Evolutionary conservation across 2,888 invertebrate genomes (phyloP), one percentile per base, ranked within the genome.

Genomic region (Plutella xylostella): DNA sequence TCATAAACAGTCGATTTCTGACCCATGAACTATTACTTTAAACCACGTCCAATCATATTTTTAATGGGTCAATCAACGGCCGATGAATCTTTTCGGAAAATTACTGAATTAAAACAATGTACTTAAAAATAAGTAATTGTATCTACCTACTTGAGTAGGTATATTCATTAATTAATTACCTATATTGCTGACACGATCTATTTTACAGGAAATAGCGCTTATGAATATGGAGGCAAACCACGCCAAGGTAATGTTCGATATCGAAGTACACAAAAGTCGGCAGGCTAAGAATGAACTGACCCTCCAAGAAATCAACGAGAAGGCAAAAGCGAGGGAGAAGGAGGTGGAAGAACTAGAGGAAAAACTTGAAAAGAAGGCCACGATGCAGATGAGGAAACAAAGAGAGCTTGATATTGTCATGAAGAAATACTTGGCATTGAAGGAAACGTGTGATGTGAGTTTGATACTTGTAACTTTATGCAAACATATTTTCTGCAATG

Each of bases 161-260:
- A n/a, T n/a, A n/a, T n/a, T n/a, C n/a, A n/a, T n/a, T n/a, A n/a
- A n/a, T n/a, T n/a, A n/a, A n/a, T n/a, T n/a, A n/a, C n/a, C n/a
- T n/a, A n/a, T n/a, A n/a, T n/a, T n/a, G n/a, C n/a, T n/a, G 18
- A 19, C n/a, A n/a, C n/a, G n/a, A n/a, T n/a, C n/a, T 22, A 14
- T 39, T 20, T 46, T 54, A 35, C 61, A 87, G 77, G 90, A 90
- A 72, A 73, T 88, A 48, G 55, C 72, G 4, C 55, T 88, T 35
- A 73, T 75, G 47, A 63, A 80, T 44, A 72, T 83, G 53, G 89
- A 90, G 62, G 88, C 88, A 53, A 73, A 80, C 30, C 86, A 87
- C 53, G 87, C 88, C 0, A 85, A 84, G 51, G 63, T 85, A 46
- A 65, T 86, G 61, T 72, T 82, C 51, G 89, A 89, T 59, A 86